phyloP scores from a whole-genome alignment of 2,113 vertebrate species.

The Noctilio leporinus region DNA sequence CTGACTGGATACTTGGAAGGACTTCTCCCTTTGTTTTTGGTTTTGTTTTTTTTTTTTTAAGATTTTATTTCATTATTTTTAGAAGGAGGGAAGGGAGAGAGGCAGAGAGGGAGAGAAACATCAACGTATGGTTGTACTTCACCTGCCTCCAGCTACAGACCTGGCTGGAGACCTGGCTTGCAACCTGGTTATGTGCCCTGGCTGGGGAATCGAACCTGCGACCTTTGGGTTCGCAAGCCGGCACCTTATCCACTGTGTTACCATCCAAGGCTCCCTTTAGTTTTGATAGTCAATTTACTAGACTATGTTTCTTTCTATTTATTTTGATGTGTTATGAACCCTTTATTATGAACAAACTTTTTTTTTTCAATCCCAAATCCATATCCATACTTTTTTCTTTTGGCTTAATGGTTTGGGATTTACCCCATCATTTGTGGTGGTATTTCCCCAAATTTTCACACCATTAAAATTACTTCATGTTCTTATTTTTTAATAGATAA shows the following conservation, averaged over 20 bases:
- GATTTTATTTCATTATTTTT: too few relatives aligned
- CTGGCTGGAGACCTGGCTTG: too few relatives aligned
- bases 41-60: too few relatives aligned
- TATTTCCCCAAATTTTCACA: background rate
- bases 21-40: background rate
- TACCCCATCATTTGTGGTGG: background rate
- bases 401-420: background rate
- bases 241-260: too few relatives aligned
- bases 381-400: background rate
- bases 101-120: too few relatives aligned
- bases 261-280: background rate
- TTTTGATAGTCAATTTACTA: background rate
- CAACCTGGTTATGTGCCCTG: too few relatives aligned
- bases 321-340: background rate
- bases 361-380: background rate
- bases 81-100: too few relatives aligned
- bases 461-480: background rate
- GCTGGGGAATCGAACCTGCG: too few relatives aligned
- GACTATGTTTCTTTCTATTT: background rate
- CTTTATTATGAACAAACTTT: background rate
- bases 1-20: background rate
- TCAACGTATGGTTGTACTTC: too few relatives aligned
- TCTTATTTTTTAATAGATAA: background rate
- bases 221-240: too few relatives aligned
- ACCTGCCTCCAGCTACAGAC: too few relatives aligned